phyloP scores from a whole-genome alignment of 2,797 vertebrate species.

The Thripadectes ignobilis region DNA sequence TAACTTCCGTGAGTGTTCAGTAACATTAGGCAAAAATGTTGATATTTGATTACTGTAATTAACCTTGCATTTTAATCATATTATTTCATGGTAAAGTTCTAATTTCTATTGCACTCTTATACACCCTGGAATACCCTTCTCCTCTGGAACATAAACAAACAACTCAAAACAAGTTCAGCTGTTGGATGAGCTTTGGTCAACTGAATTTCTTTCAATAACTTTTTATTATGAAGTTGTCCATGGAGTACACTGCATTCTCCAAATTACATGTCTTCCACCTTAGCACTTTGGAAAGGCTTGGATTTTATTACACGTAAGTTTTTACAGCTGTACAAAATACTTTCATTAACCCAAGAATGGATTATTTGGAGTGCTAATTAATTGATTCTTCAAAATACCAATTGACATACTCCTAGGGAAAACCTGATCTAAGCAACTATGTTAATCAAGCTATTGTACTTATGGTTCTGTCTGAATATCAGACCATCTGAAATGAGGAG shows the following conservation, averaged over 20 bases:
- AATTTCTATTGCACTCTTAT: background rate
- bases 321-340: conserved; percentile 80
- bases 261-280: conserved; percentile 44
- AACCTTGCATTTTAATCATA: conserved; percentile 26
- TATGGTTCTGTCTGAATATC: conserved; percentile 78
- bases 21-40: conserved; percentile 21
- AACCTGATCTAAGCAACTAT: conserved; percentile 81
- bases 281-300: conserved; percentile 63
- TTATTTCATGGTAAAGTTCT: conserved; percentile 9
- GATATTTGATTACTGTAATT: conserved; percentile 42
- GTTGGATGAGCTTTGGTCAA: background rate
- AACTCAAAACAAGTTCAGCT: background rate
- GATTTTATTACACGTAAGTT: conserved; percentile 70
- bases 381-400: conserved; percentile 84
- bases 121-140: background rate
- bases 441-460: conserved; percentile 81
- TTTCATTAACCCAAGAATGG: conserved; percentile 82
- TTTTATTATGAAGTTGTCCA: conserved; percentile 17
- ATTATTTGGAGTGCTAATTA: conserved; percentile 86
- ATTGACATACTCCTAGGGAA: conserved; percentile 79
- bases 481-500: conserved; percentile 81
- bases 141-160: background rate
- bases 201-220: background rate
- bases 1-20: conserved; percentile 1
- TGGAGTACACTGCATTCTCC: background rate